Conservation (phyloP, 2,797 vertebrate genomes). For the Artibeus lituratus region DNA sequence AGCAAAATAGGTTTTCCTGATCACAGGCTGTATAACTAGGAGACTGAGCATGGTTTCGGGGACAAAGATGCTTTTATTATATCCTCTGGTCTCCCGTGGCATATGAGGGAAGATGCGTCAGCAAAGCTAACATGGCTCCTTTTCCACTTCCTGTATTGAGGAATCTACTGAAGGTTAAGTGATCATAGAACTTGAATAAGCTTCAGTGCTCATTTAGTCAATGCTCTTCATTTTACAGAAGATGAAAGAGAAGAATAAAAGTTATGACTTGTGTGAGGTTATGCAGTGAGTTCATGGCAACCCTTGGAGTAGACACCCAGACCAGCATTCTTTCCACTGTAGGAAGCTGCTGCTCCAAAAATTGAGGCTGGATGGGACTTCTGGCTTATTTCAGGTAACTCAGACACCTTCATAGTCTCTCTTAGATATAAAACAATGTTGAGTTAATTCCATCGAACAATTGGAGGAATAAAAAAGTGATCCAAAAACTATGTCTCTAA, state of each 20-base stretch:
- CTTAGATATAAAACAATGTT: not conserved
- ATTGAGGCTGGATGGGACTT: not conserved
- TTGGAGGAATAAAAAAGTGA: not conserved
- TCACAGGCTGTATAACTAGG: conserved; percentile 42
- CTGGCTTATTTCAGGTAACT: not conserved
- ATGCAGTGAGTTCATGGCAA: not conserved
- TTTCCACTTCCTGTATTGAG: not conserved
- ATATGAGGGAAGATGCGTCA: not conserved
- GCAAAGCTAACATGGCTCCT: not conserved
- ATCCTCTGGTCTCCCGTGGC: not conserved
- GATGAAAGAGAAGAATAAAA: conserved; percentile 4
- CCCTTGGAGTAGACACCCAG: not conserved
- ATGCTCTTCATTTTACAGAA: not conserved
- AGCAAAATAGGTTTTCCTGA: conserved; percentile 55
- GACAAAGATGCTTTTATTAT: conserved; percentile 11
- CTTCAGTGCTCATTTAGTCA: not conserved
- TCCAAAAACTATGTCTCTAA: not conserved
- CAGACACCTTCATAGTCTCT: not conserved
- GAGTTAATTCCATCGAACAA: not conserved
- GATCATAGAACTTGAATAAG: not conserved
- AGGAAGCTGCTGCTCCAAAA: not conserved
- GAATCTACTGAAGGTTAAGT: not conserved
- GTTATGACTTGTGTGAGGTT: not conserved
- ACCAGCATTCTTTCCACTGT: not conserved
- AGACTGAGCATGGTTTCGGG: conserved; percentile 2